phyloP scores from a whole-genome alignment of 2,888 invertebrate species.

The Catonia carolina region DNA sequence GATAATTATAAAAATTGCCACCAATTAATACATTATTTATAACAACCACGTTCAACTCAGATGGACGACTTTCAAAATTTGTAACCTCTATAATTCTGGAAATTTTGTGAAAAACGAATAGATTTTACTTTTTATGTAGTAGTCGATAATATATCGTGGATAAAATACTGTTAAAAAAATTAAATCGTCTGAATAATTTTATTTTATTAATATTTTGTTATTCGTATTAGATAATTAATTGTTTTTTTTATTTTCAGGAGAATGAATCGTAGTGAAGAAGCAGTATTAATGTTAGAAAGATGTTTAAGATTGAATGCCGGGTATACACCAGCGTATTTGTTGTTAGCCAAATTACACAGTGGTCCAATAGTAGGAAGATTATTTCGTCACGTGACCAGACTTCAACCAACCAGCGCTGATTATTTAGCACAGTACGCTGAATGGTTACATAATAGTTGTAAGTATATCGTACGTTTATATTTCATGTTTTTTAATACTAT shows the following conservation, averaged over 20 bases:
- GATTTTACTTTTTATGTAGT: too few species aligned
- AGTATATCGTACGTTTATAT: constrained; percentile 27
- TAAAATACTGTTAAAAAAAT: too few species aligned
- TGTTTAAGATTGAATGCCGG: constrained; percentile 60
- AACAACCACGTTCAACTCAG: too few species aligned
- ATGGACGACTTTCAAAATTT: too few species aligned
- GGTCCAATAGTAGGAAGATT: constrained; percentile 50
- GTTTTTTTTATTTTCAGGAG: constrained; percentile 46
- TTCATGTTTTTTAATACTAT: too few species aligned
- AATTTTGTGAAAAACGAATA: too few species aligned
- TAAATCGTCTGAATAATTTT: too few species aligned
- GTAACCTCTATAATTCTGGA: too few species aligned
- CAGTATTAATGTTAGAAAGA: constrained; percentile 59
- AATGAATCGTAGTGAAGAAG: constrained; percentile 57
- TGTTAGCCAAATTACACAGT: constrained; percentile 54
- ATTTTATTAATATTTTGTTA: too few species aligned
- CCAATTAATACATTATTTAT: too few species aligned
- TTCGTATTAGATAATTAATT: background rate
- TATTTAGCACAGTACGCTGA: constrained; percentile 64
- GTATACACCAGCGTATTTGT: constrained; percentile 62
- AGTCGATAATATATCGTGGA: too few species aligned
- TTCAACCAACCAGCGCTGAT: constrained; percentile 62
- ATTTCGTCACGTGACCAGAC: constrained; percentile 54
- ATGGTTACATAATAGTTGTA: constrained; percentile 62
- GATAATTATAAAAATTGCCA: too few species aligned